Percentiles rank a stretch among this genome's conserved stretches.
phyloP scores from a whole-genome alignment of 2,888 invertebrate species.

The Megaustenia siamemsis region DNA sequence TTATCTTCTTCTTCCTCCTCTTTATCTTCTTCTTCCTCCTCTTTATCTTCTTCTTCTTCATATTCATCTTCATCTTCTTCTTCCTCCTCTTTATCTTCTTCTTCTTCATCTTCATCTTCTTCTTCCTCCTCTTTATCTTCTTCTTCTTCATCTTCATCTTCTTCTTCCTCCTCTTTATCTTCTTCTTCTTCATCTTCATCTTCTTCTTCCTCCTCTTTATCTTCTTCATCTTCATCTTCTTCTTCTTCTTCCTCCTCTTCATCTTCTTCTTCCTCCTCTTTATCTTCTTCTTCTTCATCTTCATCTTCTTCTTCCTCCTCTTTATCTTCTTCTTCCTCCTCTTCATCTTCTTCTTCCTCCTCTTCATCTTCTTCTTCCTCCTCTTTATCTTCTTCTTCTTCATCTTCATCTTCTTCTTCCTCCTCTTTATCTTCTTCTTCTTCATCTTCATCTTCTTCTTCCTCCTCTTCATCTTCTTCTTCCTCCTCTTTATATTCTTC shows the following conservation, averaged over 20 bases:
- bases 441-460: not conserved
- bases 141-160: too few relatives aligned
- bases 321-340: not conserved
- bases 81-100: not conserved
- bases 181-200: too few relatives aligned
- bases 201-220: too few relatives aligned
- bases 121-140: too few relatives aligned
- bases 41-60: too few relatives aligned
- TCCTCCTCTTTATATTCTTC: too few relatives aligned
- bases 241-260: not conserved
- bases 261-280: not conserved
- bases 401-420: not conserved
- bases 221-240: too few relatives aligned
- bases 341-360: not conserved
- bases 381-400: constrained; percentile 26
- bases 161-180: too few relatives aligned
- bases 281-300: not conserved
- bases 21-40: not conserved
- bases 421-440: not conserved
- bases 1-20: not conserved
- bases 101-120: not conserved
- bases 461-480: not conserved
- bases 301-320: not conserved
- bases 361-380: not conserved
- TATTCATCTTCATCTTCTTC: too few relatives aligned